Conservation (phyloP, 2,888 invertebrate genomes). For the Gymnocheta viridis region DNA sequence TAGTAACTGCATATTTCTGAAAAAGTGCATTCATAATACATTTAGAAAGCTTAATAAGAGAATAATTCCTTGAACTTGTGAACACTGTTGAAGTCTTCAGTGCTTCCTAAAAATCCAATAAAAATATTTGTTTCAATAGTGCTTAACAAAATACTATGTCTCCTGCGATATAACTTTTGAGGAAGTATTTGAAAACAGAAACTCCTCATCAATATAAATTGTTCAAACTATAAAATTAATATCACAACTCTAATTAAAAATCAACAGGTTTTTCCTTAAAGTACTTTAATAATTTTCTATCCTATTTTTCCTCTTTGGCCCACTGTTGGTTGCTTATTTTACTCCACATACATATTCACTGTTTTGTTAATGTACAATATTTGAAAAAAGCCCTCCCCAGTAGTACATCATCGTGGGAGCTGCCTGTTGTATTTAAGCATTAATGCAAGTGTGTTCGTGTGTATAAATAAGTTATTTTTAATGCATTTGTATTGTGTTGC, state of each 20-base stretch:
- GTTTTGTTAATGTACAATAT: conserved; percentile 45
- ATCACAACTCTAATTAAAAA: background rate
- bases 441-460: conserved; percentile 18
- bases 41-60: too few species aligned
- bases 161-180: too few species aligned
- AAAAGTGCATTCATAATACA: too few species aligned
- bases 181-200: too few species aligned
- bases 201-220: too few species aligned
- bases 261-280: background rate
- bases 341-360: conserved; percentile 37
- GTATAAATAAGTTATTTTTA: conserved; percentile 51
- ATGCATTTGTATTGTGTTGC: conserved; percentile 59
- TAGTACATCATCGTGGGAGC: conserved; percentile 49
- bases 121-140: too few species aligned
- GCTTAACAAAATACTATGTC: too few species aligned
- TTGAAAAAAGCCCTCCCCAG: conserved; percentile 58
- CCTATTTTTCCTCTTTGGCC: background rate
- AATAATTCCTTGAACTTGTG: too few species aligned
- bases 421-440: conserved; percentile 31
- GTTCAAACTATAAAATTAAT: too few species aligned
- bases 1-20: too few species aligned
- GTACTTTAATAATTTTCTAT: background rate
- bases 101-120: too few species aligned
- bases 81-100: too few species aligned
- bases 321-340: conserved; percentile 53